Conservation (phyloP, 2,113 vertebrate genomes). For the Aptenodytes patagonicus region DNA sequence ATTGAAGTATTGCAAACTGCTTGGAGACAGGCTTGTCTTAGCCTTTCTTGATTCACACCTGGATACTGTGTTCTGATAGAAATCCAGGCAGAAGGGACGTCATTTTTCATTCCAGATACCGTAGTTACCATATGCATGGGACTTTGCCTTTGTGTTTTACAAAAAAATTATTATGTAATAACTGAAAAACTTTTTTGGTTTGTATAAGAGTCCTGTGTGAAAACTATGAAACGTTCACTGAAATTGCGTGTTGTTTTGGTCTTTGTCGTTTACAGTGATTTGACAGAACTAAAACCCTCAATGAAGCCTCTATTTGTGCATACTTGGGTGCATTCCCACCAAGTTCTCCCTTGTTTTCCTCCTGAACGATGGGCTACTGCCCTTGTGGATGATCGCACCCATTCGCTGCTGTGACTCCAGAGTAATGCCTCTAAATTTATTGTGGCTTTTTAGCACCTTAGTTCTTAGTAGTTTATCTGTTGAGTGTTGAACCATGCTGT, state of each 20-base stretch:
- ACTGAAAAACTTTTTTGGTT: neutral
- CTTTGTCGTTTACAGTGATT: neutral
- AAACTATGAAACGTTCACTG: neutral
- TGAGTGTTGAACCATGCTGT: neutral
- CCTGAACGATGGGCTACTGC: rapidly evolving
- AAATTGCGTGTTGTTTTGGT: neutral
- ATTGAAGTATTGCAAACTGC: neutral
- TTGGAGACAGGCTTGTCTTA: neutral
- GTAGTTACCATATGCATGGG: neutral
- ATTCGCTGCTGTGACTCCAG: neutral
- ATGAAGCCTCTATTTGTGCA: neutral
- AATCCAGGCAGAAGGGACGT: neutral
- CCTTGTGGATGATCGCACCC: neutral
- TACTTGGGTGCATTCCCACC: neutral
- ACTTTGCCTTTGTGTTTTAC: neutral
- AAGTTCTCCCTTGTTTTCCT: neutral
- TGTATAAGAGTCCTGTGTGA: neutral
- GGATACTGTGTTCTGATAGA: neutral
- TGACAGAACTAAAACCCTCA: neutral
- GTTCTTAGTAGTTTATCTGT: neutral
- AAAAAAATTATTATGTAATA: neutral
- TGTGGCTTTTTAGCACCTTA: neutral
- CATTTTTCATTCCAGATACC: neutral
- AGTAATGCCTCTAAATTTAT: neutral
- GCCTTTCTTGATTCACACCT: neutral